A percentile compares a stretch with the other conserved stretches of the same genome.
Evolutionary conservation across 2,113 vertebrate genomes (phyloP).

Genomic region (Nanger granti): DNA sequence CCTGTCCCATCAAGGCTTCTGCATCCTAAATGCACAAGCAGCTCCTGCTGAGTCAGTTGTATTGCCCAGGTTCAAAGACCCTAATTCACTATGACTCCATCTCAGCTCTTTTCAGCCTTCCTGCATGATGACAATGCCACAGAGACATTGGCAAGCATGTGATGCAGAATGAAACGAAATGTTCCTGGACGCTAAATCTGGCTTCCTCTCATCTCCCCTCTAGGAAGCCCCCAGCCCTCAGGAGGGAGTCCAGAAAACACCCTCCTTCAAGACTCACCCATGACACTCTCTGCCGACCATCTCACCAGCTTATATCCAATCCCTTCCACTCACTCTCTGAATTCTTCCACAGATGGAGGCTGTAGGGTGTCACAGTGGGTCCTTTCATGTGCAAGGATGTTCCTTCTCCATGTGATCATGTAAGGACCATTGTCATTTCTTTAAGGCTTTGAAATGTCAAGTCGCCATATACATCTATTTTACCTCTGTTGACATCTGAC

Average conservation of each 20-base stretch:
- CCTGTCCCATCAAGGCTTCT: not conserved
- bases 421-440: not conserved
- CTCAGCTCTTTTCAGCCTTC: constrained; percentile 8
- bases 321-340: not conserved
- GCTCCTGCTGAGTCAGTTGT: constrained; percentile 21
- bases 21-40: not conserved
- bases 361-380: not conserved
- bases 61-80: not conserved
- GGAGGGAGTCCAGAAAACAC: not conserved
- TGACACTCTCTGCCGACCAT: not conserved
- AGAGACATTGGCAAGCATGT: not conserved
- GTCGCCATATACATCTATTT: not conserved
- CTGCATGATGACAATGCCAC: not conserved
- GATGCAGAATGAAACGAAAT: not conserved
- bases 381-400: not conserved
- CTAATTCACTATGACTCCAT: constrained; percentile 31
- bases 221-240: not conserved
- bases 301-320: not conserved
- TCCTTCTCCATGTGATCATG: not conserved
- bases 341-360: not conserved
- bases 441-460: not conserved
- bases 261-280: not conserved
- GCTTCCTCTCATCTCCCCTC: not conserved
- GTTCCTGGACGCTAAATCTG: not conserved
- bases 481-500: not conserved